Evolutionary conservation across 2,888 invertebrate species (phyloP).

Genomic region (Eupelmus urozonus): DNA sequence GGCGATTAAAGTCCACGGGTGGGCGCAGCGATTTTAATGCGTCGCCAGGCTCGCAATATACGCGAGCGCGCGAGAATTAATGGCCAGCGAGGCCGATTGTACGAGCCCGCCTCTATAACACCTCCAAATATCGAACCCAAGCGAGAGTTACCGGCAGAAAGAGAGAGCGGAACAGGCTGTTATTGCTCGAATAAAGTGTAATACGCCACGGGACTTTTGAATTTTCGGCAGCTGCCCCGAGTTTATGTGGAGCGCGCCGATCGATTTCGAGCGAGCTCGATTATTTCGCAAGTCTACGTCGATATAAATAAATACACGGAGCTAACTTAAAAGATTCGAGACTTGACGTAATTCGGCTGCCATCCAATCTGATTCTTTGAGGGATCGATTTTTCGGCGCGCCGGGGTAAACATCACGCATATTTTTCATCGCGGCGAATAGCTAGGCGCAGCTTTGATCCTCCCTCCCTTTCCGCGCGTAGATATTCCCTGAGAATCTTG

Average conservation of each 20-base stretch:
- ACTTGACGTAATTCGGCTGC: too few relatives aligned
- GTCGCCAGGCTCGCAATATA: background rate
- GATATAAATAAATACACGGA: background rate
- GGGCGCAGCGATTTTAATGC: background rate
- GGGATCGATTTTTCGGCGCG: background rate
- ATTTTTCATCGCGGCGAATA: background rate
- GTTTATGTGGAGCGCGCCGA: too few relatives aligned
- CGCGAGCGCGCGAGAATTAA: background rate
- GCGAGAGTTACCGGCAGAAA: too few relatives aligned
- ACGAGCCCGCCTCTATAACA: too few relatives aligned
- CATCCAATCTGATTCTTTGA: too few relatives aligned
- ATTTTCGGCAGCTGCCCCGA: too few relatives aligned
- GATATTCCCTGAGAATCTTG: constrained; percentile 47
- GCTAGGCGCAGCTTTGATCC: constrained; percentile 36
- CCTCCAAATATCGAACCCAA: too few relatives aligned
- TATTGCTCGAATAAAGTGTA: too few relatives aligned
- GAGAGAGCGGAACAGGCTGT: too few relatives aligned
- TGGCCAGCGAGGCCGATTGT: background rate
- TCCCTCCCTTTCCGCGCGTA: too few relatives aligned
- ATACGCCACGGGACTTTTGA: too few relatives aligned
- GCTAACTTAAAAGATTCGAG: too few relatives aligned
- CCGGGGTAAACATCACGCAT: background rate
- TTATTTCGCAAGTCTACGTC: background rate
- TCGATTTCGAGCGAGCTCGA: background rate
- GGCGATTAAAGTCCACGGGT: constrained; percentile 29